Evolutionary conservation across 2,797 vertebrate species (phyloP), one percentile per base, ranked within the genome.

Genomic region (Macrochelys suwanniensis): DNA sequence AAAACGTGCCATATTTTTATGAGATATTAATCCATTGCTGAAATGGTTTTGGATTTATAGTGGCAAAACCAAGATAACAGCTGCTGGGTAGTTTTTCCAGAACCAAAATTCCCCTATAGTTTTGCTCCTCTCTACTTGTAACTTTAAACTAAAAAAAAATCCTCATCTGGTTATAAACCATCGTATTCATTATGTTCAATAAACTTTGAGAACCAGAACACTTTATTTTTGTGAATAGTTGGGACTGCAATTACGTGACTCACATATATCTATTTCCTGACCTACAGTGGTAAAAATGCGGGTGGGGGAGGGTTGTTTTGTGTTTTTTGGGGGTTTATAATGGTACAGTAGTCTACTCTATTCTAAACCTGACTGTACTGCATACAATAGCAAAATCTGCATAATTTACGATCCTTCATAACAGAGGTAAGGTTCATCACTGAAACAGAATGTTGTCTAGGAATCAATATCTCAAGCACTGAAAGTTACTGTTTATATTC

Each of bases 171-270:
- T 83, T 87, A 79, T 80, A 89, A 94, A 79, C 80, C 7, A 37
- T 82, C 12, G 53, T 2, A 76, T 57, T 87, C 8, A 45, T 92
- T 77, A 6, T 37, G 82, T 33, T 96, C 95, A 95, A 74, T 57
- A 93, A 87, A 9, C 10, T 90, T 89, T 95, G 89, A 51, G 50
- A 37, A 84, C 86, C 0, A 2, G 76, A 93, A 6, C 7, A 77
- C 47, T 80, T 94, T 90, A 81, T 89, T 78, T 2, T 1, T 82
- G 76, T n/a, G 80, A 91, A 84, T 89, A 95, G 91, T 71, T 84
- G 74, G 93, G 13, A 84, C 87, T 91, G 45, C 37, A 91, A 8
- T 94, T 89, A 82, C 7, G 9, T 54, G 78, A 53, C 19, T 84
- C 88, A 61, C 5, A n/a, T 3, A 11, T 53, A 53, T 51, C 19